Conservation (phyloP, 2,797 vertebrate species). For the Liasis olivaceus region DNA sequence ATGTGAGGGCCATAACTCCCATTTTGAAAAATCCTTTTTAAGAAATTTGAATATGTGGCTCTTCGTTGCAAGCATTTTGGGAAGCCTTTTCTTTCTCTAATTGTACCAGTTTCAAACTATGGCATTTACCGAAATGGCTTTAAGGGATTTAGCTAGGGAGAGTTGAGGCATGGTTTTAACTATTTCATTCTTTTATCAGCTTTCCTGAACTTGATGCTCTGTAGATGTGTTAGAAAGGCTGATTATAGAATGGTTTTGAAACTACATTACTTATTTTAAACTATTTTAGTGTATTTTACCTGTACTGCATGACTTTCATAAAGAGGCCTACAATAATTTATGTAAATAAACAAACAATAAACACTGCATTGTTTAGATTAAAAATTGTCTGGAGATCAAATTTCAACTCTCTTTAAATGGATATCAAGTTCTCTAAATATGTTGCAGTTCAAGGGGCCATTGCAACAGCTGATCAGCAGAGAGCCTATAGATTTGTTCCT, state of each 20-base stretch:
- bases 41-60: background rate
- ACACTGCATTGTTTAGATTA: background rate
- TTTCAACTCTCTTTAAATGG: background rate
- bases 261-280: background rate
- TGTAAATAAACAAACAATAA: background rate
- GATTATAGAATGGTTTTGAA: background rate
- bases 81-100: background rate
- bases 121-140: background rate
- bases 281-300: background rate
- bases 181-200: background rate
- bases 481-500: background rate
- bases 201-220: background rate
- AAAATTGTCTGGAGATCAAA: background rate
- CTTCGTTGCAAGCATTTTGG: background rate
- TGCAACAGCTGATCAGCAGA: constrained; percentile 12
- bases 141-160: background rate
- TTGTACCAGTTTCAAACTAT: background rate
- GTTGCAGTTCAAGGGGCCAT: background rate
- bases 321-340: background rate
- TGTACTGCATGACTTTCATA: background rate
- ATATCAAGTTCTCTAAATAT: background rate
- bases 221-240: background rate
- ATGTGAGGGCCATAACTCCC: background rate
- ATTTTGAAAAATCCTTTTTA: background rate
- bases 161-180: background rate